A percentile compares a stretch with the other conserved stretches of the same genome.
phyloP scores from a whole-genome alignment of 2,888 invertebrate species.

The Temnothorax ravouxi region DNA sequence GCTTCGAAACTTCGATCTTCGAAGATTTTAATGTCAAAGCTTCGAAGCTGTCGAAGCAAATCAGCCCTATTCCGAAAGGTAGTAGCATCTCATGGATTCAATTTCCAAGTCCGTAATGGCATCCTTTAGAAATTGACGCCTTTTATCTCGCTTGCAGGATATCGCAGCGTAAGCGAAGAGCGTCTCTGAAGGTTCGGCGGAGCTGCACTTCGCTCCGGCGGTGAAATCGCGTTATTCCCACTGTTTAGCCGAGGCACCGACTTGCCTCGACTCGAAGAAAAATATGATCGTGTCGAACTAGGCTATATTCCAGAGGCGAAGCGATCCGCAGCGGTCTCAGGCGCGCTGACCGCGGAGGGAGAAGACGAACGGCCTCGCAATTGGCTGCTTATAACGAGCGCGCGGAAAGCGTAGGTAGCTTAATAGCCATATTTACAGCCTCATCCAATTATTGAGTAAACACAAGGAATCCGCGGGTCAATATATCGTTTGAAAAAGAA shows the following conservation, averaged over 20 bases:
- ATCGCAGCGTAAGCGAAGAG: not conserved
- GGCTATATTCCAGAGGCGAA: not conserved
- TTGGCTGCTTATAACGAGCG: constrained; percentile 79
- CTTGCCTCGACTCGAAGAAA: not conserved
- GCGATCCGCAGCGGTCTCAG: not conserved
- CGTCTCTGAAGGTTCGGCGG: not conserved
- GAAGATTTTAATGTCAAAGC: too few relatives aligned
- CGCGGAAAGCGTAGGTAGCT: constrained; percentile 77
- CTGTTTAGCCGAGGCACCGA: constrained; percentile 4
- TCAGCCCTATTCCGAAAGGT: not conserved
- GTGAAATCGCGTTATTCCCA: not conserved
- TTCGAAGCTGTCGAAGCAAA: too few relatives aligned
- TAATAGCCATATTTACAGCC: constrained; percentile 83
- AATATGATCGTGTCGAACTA: constrained; percentile 15
- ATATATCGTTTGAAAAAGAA: constrained; percentile 59
- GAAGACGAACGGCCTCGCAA: constrained; percentile 61
- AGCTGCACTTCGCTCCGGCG: not conserved
- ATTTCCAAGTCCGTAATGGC: not conserved
- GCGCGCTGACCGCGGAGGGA: not conserved
- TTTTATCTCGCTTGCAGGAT: not conserved
- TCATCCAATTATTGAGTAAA: constrained; percentile 84
- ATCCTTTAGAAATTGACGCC: not conserved
- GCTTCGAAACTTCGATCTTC: too few relatives aligned
- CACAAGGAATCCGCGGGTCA: constrained; percentile 74
- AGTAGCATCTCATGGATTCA: not conserved